These are phyloP conservation scores for Hyalella azteca DNA, from an alignment of 2,888 invertebrate species.

Conservation along the genomic window DNA sequence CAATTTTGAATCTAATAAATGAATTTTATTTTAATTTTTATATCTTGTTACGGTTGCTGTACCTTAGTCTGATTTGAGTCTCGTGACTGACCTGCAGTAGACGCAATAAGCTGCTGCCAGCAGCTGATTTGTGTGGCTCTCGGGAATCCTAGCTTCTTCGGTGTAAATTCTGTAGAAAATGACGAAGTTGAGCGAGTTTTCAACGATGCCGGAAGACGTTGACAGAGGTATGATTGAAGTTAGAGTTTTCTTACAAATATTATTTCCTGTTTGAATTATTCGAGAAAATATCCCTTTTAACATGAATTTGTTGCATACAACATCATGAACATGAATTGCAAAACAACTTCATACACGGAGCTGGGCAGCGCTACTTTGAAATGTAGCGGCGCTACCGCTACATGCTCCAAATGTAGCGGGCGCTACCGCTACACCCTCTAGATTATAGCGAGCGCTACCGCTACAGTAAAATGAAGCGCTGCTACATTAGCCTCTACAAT, in stretches of 20 bases:
- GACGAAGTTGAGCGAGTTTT: neutral
- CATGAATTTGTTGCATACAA: neutral
- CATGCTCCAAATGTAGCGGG: neutral
- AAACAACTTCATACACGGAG: neutral
- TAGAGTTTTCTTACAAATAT: neutral
- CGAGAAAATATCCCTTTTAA: neutral
- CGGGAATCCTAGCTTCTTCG: neutral
- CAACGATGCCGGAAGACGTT: constrained; percentile 39
- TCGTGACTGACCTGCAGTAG: constrained; percentile 1
- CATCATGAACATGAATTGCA: neutral
- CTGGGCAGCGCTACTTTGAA: neutral
- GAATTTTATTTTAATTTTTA: neutral
- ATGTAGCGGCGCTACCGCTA: neutral
- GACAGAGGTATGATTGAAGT: constrained; percentile 36
- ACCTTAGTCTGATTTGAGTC: neutral
- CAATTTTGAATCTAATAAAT: neutral
- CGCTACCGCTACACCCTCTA: no score
- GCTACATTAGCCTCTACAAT: no score
- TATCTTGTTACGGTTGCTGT: neutral
- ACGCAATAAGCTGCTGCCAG: neutral
- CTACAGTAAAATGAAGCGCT: no score
- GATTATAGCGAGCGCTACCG: no score
- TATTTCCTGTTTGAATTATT: neutral
- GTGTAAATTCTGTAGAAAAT: neutral
- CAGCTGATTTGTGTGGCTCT: neutral